phyloP scores from a whole-genome alignment of 2,888 invertebrate species.

The Eupsilia transversa region DNA sequence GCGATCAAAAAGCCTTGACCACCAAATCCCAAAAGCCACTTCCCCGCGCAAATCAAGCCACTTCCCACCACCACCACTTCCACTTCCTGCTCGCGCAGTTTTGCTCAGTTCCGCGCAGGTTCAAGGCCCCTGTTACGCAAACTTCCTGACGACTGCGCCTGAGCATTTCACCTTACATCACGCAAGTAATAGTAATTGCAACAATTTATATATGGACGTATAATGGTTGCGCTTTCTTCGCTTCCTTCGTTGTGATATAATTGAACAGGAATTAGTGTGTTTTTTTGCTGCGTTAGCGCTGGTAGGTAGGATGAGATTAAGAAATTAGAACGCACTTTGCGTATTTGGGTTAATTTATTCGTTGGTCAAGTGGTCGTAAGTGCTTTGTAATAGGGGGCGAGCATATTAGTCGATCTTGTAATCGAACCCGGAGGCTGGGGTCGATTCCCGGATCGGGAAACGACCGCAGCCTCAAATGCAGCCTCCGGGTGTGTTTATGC shows the following conservation, averaged over 20 bases:
- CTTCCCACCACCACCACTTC: constrained; percentile 10
- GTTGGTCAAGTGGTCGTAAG: too few relatives aligned
- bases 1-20: constrained; percentile 47
- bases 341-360: constrained; percentile 1
- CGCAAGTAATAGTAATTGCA: constrained; percentile 65
- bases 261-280: constrained; percentile 53
- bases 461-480: too few relatives aligned
- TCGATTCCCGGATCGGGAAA: too few relatives aligned
- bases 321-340: not conserved
- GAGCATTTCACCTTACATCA: constrained; percentile 74
- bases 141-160: constrained; percentile 70
- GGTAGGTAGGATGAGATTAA: not conserved
- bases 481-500: too few relatives aligned
- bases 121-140: constrained; percentile 76
- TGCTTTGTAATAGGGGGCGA: too few relatives aligned
- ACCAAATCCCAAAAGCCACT: constrained; percentile 26
- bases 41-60: not conserved
- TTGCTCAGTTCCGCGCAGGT: constrained; percentile 66
- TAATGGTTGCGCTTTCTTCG: constrained; percentile 59
- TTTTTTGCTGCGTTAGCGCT: constrained; percentile 7
- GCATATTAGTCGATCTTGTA: too few relatives aligned
- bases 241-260: constrained; percentile 65
- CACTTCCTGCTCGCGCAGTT: constrained; percentile 48
- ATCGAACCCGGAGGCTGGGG: too few relatives aligned
- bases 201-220: constrained; percentile 63